Conservation (phyloP, 2,888 invertebrate genomes). For the Acrocyrtus sp. region DNA sequence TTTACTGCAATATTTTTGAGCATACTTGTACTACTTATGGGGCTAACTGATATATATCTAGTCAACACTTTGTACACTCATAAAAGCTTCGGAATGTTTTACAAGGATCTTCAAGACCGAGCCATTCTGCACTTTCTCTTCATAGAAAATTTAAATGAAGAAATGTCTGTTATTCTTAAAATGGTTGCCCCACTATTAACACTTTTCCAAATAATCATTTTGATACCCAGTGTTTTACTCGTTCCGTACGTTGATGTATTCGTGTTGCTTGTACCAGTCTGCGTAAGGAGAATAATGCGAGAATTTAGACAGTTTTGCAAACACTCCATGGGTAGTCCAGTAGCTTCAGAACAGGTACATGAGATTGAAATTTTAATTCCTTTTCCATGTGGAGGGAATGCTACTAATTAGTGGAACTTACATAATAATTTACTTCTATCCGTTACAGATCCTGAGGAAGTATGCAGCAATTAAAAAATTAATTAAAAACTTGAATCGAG, state of each 20-base stretch:
- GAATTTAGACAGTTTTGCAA: constrained; percentile 48
- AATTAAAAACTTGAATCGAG: constrained; percentile 40
- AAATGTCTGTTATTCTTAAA: background rate
- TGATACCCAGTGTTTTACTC: constrained; percentile 45
- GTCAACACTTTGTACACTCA: constrained; percentile 43
- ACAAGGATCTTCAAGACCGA: constrained; percentile 28
- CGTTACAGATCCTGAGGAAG: constrained; percentile 47
- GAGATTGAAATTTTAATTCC: too few species aligned
- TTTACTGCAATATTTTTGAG: too few species aligned
- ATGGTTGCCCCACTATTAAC: constrained; percentile 22
- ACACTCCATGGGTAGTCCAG: constrained; percentile 45
- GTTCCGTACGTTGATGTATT: constrained; percentile 52
- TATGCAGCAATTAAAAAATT: constrained; percentile 45
- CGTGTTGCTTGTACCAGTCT: constrained; percentile 43
- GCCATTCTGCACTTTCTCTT: constrained; percentile 35
- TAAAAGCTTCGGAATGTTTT: constrained; percentile 25
- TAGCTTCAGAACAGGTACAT: constrained; percentile 35
- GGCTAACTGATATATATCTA: constrained; percentile 43
- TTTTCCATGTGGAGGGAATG: background rate
- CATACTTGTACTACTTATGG: constrained; percentile 43
- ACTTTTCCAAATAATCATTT: constrained; percentile 31
- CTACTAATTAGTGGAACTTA: background rate
- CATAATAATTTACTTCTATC: constrained; percentile 1
- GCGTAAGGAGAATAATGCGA: constrained; percentile 43
- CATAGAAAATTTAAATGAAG: background rate